A percentile compares a stretch with the other conserved stretches of the same genome.
phyloP scores from a whole-genome alignment of 2,113 vertebrate genomes.

The Zosterops japonicus region DNA sequence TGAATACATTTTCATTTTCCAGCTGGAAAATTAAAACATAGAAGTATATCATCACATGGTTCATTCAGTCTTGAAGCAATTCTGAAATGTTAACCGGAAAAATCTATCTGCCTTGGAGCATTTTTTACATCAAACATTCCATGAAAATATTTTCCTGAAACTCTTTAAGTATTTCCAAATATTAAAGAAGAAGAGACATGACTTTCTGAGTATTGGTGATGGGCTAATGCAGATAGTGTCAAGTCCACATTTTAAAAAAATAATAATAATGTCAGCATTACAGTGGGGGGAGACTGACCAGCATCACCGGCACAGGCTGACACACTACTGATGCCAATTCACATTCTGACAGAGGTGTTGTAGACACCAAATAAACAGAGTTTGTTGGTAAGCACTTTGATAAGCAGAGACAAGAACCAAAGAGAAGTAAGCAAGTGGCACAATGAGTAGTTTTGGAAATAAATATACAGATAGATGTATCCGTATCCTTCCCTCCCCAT shows the following conservation, averaged over 20 bases:
- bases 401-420: background rate
- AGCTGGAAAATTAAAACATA: conserved; percentile 61
- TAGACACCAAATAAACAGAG: background rate
- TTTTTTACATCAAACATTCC: conserved; percentile 70
- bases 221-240: conserved; percentile 9
- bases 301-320: background rate
- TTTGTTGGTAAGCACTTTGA: background rate
- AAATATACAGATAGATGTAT: too few relatives aligned
- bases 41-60: conserved; percentile 63
- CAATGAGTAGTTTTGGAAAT: background rate
- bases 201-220: conserved; percentile 31
- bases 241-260: background rate
- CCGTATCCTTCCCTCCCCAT: background rate
- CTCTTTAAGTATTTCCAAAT: conserved; percentile 71
- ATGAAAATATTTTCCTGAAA: conserved; percentile 72
- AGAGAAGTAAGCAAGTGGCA: background rate
- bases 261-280: background rate
- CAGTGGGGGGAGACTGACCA: background rate
- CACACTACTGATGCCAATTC: background rate
- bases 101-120: conserved; percentile 66
- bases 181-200: conserved; percentile 60
- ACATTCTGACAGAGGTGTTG: background rate
- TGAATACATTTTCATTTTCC: conserved; percentile 57
- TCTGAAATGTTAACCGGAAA: conserved; percentile 64
- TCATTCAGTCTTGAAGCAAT: conserved; percentile 61